A percentile compares a stretch with the other conserved stretches of the same genome.
Conservation (phyloP, 2,797 vertebrate species). For the Otus scops region DNA sequence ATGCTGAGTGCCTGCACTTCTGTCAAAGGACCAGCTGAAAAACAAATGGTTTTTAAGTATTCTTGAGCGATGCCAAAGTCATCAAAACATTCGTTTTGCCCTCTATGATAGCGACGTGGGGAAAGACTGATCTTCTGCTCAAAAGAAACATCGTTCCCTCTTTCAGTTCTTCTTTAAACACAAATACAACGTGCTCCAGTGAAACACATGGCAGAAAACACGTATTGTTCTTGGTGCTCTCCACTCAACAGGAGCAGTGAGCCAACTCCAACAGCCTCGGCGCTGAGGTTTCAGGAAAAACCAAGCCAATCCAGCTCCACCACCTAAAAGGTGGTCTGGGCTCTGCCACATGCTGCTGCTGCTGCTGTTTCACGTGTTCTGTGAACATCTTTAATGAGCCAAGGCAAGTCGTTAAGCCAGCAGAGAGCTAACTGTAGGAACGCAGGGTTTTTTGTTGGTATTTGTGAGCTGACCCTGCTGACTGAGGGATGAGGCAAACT, state of each 20-base stretch:
- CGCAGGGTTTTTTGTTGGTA: not conserved
- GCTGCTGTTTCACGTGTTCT: not conserved
- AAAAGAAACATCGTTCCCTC: rapidly evolving
- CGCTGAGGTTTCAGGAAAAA: not conserved
- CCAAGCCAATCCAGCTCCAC: not conserved
- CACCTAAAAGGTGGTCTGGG: not conserved
- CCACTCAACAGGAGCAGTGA: rapidly evolving
- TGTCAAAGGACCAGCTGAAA: not conserved
- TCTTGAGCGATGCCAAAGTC: not conserved
- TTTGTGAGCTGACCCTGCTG: not conserved
- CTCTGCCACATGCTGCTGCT: not conserved
- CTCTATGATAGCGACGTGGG: not conserved
- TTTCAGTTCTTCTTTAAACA: not conserved
- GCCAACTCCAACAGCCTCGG: not conserved
- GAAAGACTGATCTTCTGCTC: not conserved
- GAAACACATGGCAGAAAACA: not conserved
- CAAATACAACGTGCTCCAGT: rapidly evolving
- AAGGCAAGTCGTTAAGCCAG: not conserved
- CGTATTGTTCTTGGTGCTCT: not conserved
- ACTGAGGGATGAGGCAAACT: not conserved
- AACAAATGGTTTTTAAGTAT: not conserved
- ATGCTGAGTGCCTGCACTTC: not conserved
- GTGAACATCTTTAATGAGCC: not conserved
- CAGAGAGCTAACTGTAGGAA: rapidly evolving
- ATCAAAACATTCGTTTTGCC: not conserved